Evolutionary conservation across 92 coral and sea anemone species (phyloP).

Genomic region (Phenganax marumi): DNA sequence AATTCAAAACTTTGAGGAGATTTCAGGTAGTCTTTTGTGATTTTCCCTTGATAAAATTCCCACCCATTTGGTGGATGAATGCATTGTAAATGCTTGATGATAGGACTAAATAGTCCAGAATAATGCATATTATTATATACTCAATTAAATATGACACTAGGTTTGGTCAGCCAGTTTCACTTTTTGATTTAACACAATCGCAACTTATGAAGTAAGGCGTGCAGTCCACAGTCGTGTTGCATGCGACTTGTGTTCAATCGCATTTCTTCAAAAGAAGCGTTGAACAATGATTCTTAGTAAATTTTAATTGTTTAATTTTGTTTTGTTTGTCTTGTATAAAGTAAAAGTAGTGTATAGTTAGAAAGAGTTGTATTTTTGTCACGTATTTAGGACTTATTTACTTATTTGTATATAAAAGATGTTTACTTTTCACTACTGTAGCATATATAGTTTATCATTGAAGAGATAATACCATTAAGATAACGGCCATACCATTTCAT

Average conservation of each 20-base stretch:
- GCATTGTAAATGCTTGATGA: slow-evolving; percentile 44
- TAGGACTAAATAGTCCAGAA: slow-evolving; percentile 28
- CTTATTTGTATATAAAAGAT: slow-evolving; percentile 25
- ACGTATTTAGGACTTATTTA: slow-evolving; percentile 31
- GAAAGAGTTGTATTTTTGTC: slow-evolving; percentile 32
- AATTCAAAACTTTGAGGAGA: neutral
- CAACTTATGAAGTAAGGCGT: neutral
- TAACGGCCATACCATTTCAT: neutral
- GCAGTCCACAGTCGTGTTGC: neutral
- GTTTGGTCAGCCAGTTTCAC: slow-evolving; percentile 1
- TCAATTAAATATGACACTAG: slow-evolving; percentile 3
- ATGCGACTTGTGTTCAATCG: neutral
- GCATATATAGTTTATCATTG: neutral
- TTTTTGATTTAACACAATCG: neutral
- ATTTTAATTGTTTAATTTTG: slow-evolving; percentile 23
- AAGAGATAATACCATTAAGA: neutral
- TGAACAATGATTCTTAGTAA: neutral
- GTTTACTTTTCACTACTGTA: slow-evolving; percentile 3
- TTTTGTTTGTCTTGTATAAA: slow-evolving; percentile 17
- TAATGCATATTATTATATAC: slow-evolving; percentile 19
- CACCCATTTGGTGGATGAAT: slow-evolving; percentile 3
- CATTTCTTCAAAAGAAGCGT: neutral
- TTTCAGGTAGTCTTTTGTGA: neutral
- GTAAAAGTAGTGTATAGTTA: neutral
- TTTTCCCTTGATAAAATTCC: neutral